These are phyloP conservation scores for Eudyptes chrysolophus DNA, from an alignment of 2,113 vertebrate species.

Conservation along the genomic window DNA sequence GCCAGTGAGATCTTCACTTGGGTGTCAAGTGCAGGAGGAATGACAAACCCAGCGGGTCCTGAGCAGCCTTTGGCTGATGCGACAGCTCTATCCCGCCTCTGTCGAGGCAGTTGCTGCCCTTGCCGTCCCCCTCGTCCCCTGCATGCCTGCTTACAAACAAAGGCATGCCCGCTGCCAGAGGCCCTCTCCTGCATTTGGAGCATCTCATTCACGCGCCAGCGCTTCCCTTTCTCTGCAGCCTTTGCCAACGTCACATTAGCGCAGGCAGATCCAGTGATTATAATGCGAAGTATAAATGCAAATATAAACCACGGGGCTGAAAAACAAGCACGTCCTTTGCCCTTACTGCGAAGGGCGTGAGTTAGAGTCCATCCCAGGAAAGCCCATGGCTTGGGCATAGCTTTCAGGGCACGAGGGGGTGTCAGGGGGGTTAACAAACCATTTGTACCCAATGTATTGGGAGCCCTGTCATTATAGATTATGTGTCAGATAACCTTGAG, in stretches of 20 bases:
- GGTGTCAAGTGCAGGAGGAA: not conserved
- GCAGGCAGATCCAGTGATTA: not conserved
- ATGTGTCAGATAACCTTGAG: not conserved
- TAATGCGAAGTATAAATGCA: not conserved
- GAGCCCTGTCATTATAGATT: not conserved
- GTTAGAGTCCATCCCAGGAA: not conserved
- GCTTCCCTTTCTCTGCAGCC: not conserved
- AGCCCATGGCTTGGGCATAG: not conserved
- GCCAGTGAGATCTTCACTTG: not conserved
- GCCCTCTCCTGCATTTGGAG: not conserved
- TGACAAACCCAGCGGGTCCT: not conserved
- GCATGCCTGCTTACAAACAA: accelerated
- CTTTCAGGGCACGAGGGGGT: not conserved
- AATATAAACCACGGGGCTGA: not conserved
- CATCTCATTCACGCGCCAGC: accelerated
- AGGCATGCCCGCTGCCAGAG: not conserved
- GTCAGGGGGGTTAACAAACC: not conserved
- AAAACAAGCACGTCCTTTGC: not conserved
- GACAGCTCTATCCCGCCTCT: accelerated
- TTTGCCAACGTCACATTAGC: not conserved
- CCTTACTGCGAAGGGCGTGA: not conserved
- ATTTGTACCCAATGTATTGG: accelerated
- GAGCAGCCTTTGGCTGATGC: not conserved
- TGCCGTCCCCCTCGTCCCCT: accelerated
- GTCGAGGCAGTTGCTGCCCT: not conserved